Evolutionary conservation across 2,113 vertebrate genomes (phyloP).

Genomic region (Oreochromis tanganicae): DNA sequence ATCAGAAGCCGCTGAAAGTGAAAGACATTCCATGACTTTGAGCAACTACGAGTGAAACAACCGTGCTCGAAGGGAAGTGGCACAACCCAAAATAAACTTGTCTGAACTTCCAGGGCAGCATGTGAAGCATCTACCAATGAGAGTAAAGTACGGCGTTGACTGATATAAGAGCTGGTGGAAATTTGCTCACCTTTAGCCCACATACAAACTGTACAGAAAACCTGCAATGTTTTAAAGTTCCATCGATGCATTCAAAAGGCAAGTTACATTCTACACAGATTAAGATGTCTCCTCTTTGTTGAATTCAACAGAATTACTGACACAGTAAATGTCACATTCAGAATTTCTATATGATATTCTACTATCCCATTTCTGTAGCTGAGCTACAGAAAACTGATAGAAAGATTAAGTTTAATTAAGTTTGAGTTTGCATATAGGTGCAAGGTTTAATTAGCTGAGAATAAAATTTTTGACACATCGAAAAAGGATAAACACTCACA

Average conservation of each 20-base stretch:
- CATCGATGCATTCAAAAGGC: neutral
- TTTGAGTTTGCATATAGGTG: neutral
- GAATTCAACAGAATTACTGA: neutral
- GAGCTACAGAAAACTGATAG: neutral
- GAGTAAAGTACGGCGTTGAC: neutral
- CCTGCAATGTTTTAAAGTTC: neutral
- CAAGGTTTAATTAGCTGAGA: neutral
- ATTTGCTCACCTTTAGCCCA: neutral
- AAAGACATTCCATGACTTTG: neutral
- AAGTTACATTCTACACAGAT: neutral
- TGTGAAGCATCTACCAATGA: neutral
- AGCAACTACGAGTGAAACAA: neutral
- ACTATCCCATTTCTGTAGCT: neutral
- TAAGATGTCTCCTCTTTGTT: neutral
- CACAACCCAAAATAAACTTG: neutral
- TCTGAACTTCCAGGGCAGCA: neutral
- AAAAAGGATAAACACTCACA: neutral
- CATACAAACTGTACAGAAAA: neutral
- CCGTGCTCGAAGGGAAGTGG: neutral
- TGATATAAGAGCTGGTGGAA: neutral
- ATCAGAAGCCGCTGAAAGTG: accelerated
- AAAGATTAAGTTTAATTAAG: neutral
- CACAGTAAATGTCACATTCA: accelerated
- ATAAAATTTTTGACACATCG: neutral
- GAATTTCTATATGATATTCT: neutral